Percentiles rank a stretch among this genome's conserved stretches.
Evolutionary conservation across 2,113 vertebrate species (phyloP).

Genomic region (Forbesichthys agassizii): DNA sequence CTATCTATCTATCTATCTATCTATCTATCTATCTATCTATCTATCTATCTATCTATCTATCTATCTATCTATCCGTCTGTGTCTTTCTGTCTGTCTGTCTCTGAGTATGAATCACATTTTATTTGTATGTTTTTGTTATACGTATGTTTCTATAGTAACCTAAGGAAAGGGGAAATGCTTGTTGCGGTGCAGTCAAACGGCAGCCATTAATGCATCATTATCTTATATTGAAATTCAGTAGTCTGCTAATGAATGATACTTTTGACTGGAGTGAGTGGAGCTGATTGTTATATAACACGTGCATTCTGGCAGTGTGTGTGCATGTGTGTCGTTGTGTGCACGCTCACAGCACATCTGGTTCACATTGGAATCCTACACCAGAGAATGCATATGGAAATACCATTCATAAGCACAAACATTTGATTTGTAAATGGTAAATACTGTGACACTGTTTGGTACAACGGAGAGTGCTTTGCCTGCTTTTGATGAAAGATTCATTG

Average conservation of each 20-base stretch:
- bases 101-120: no score
- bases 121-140: no score
- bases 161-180: slow-evolving; percentile 17
- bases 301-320: slow-evolving; percentile 22
- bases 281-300: slow-evolving; percentile 56
- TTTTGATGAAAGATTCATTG: slow-evolving; percentile 25
- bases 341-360: slow-evolving; percentile 69
- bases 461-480: slow-evolving; percentile 18
- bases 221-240: slow-evolving; percentile 33
- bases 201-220: slow-evolving; percentile 40
- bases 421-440: slow-evolving; percentile 35
- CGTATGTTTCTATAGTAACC: slow-evolving; percentile 15
- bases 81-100: not conserved
- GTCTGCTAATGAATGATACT: slow-evolving; percentile 58
- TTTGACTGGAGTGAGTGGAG: slow-evolving; percentile 63
- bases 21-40: slow-evolving; percentile 5
- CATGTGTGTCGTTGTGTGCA: slow-evolving; percentile 22
- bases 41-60: slow-evolving; percentile 5
- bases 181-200: slow-evolving; percentile 6
- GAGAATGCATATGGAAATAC: slow-evolving; percentile 25
- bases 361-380: slow-evolving; percentile 50
- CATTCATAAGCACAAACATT: slow-evolving; percentile 31
- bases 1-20: no score
- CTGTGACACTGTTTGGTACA: no score
- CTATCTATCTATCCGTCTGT: not conserved